Evolutionary conservation across 2,888 invertebrate genomes (phyloP), one percentile per base, ranked within the genome.

Genomic region (Diarsia dahlii): DNA sequence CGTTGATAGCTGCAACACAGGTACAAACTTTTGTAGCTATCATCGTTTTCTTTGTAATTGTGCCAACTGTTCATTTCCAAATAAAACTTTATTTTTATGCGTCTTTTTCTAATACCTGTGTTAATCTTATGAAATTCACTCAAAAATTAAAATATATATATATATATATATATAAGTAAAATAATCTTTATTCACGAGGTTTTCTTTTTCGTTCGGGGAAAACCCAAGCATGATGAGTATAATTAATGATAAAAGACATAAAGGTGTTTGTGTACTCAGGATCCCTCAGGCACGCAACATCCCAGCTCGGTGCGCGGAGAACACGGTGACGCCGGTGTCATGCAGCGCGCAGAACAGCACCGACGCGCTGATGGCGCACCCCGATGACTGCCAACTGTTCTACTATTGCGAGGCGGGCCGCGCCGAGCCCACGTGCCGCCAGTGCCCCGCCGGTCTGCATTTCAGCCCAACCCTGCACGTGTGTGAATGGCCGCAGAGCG

Each of bases 321-420:
- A 80, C 28, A 54, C 86, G 2, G 69, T 80, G 23, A 83, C 81
- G 3, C 8, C 46, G 5, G 89, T 92, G 50, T 86, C 87, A 4
- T 93, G 93, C 80, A 79, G 45, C 2, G 70, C 52, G 15, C 76
- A 76, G n/a, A 34, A 5, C 28, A 71, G 82, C 56, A 65, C 74
- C 6, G 91, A 91, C 75, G 84, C 82, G 9, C 81, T 92, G 46
- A 18, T 89, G 75, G 82, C 89, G 50, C 92, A 92, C 81, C 92
- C 92, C 0, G 90, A 90, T 81, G 90, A 92, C 86, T 92, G 92
- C 82, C 74, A 82, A 63, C 87, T 93, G 63, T 92, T 92, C 85
- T 92, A 92, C 78, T 88, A 89, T 76, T 92, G 92, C 80, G 86
- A 89, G 60, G 48, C 50, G 3, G 74, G 80, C 18, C 62, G 75